Base-by-base conservation (phyloP, 2,113 vertebrate genomes). In the Rallus limicola region DNA sequence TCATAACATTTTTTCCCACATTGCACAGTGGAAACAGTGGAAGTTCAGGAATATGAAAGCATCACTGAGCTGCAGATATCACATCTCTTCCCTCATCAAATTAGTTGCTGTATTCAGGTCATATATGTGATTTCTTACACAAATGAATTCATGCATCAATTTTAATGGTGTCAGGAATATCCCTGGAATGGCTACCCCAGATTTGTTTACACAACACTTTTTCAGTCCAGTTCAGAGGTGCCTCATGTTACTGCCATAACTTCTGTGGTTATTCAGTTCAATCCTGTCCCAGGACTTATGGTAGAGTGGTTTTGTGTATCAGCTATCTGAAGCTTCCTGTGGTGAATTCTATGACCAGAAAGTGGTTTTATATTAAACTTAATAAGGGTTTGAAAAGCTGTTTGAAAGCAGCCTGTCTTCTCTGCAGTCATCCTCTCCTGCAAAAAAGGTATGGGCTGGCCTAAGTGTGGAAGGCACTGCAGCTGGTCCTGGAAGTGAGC, bases 401-500 rank as follows among this genome's bases (percentile, higher is more conserved):
- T 74, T 77, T 76, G 18, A 88, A 82, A 52, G 38, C 13, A 64
- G 16, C 5, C 38, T 44, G 18, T 59, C 50, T 74, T 29, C 55
- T 78, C 79, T 92, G 70, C 48, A 93, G 33, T 44, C 50, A 44
- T 48, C 15, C 12, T 16, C 29, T 86, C 40, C 52, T n/a, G 20
- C 52, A 55, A 85, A 21, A 84, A 80, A 88, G 19, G 25, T 83
- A 20, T 11, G 55, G 56, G n/a, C 68, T 90, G 72, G 55, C 46
- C 40, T 42, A 28, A 55, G 82, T 59, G 86, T 80, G n/a, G 33
- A 29, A 69, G 38, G 16, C 36, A 28, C 29, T 84, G 68, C 94
- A 97, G 88, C 95, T 96, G 92, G 91, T 92, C 64, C 42, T 78
- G 64, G 52, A 87, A 91, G 56, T 29, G 65, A 83, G 62, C 68